Conservation (phyloP, 2,797 vertebrate species). For the Cetoscarus ocellatus region DNA sequence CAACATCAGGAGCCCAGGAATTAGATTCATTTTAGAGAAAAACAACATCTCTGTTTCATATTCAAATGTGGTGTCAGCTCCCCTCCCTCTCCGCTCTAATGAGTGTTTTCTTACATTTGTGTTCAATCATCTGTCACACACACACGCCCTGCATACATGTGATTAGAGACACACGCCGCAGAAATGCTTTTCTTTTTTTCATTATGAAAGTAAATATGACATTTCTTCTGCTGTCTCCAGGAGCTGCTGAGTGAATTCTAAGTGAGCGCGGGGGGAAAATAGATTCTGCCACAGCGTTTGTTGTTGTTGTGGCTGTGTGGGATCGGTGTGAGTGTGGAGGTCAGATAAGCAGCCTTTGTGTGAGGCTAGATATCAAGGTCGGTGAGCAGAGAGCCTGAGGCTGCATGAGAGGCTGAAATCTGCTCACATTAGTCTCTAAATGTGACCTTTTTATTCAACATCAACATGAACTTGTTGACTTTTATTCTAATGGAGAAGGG, state of each 20-base stretch:
- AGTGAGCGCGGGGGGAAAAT: not conserved
- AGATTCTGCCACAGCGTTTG: slow-evolving; percentile 8
- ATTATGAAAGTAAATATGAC: slow-evolving; percentile 29
- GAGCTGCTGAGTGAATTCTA: slow-evolving; percentile 4
- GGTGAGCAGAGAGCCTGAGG: slow-evolving; percentile 19
- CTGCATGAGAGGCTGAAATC: slow-evolving; percentile 30
- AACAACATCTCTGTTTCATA: slow-evolving; percentile 61
- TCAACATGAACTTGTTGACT: slow-evolving; percentile 30
- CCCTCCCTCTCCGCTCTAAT: slow-evolving; percentile 15
- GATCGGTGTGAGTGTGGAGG: slow-evolving; percentile 38
- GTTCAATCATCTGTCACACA: slow-evolving; percentile 65
- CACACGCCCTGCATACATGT: slow-evolving; percentile 29
- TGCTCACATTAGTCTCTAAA: slow-evolving; percentile 44
- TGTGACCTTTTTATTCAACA: slow-evolving; percentile 55
- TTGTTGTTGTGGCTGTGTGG: slow-evolving; percentile 25
- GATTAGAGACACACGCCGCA: slow-evolving; percentile 31
- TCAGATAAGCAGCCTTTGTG: slow-evolving; percentile 62
- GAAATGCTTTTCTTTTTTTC: not conserved
- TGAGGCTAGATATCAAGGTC: slow-evolving; percentile 39
- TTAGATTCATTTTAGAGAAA: slow-evolving; percentile 55
- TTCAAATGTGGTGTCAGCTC: slow-evolving; percentile 58
- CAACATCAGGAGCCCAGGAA: slow-evolving; percentile 55
- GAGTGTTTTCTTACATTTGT: slow-evolving; percentile 59
- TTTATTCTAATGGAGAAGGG: not conserved
- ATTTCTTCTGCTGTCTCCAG: slow-evolving; percentile 14